phyloP scores from a whole-genome alignment of 2,113 vertebrate species.

The Sceloporus undulatus region DNA sequence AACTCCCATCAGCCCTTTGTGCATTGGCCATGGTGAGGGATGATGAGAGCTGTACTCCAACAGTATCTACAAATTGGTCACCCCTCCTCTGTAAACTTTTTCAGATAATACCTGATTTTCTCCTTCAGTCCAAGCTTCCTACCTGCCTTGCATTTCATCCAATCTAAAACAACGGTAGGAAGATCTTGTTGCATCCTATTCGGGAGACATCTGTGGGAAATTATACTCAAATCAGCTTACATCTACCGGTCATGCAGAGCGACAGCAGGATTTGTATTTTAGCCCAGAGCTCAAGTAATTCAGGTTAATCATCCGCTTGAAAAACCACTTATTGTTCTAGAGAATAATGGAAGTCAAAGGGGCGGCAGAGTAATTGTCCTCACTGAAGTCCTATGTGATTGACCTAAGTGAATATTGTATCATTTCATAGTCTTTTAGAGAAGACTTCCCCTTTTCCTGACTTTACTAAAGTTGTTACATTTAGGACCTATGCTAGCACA shows the following conservation, averaged over 20 bases:
- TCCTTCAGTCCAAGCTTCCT: neutral
- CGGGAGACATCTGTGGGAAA: conserved; percentile 47
- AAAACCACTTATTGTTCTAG: conserved; percentile 41
- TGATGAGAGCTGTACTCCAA: too few relatives aligned
- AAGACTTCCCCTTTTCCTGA: neutral
- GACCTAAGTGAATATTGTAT: conserved; percentile 29
- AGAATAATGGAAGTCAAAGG: conserved; percentile 44
- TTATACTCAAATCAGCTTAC: conserved; percentile 41
- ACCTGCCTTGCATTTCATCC: conserved; percentile 10
- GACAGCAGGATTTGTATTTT: conserved; percentile 44
- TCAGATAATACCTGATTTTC: neutral
- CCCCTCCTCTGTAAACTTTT: neutral
- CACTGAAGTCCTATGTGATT: neutral
- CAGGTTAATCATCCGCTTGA: conserved; percentile 31
- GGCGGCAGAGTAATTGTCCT: conserved; percentile 11
- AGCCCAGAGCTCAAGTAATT: conserved; percentile 16
- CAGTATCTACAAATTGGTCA: too few relatives aligned
- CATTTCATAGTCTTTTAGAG: conserved; percentile 11
- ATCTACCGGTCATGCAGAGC: conserved; percentile 43
- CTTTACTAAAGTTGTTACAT: conserved; percentile 4
- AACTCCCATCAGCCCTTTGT: too few relatives aligned
- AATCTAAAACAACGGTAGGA: conserved; percentile 34
- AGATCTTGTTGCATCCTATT: neutral
- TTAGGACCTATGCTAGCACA: neutral
- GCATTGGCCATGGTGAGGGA: too few relatives aligned